phyloP scores from a whole-genome alignment of 2,113 vertebrate genomes.

The Lasiurus borealis region DNA sequence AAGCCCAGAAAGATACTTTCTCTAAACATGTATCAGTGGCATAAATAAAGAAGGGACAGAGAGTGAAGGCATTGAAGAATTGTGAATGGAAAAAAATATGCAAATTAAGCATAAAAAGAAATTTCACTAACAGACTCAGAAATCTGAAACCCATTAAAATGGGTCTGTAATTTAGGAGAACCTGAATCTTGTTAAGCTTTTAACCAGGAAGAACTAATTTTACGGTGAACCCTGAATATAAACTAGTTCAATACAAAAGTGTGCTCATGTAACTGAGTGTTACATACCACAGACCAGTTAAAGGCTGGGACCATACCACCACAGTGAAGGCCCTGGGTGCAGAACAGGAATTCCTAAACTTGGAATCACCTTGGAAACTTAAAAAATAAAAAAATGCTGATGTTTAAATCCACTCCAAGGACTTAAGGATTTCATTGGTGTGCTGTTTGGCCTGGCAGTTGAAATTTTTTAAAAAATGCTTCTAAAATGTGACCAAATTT shows the following conservation, averaged over 20 bases:
- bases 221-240: constrained; percentile 28
- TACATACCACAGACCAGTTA: not conserved
- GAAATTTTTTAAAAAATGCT: not conserved
- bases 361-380: not conserved
- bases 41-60: constrained; percentile 2
- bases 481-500: not conserved
- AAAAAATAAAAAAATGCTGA: not conserved
- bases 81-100: not conserved
- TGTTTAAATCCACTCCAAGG: not conserved
- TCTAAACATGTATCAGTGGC: not conserved
- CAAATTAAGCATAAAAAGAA: not conserved
- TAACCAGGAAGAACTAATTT: not conserved
- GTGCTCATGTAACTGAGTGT: not conserved
- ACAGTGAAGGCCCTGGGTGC: not conserved
- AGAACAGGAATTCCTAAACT: not conserved
- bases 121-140: constrained; percentile 23
- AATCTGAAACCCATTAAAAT: constrained; percentile 16
- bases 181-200: constrained; percentile 8
- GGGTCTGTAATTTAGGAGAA: constrained; percentile 9
- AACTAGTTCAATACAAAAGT: not conserved
- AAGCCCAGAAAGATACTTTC: constrained; percentile 6
- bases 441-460: not conserved
- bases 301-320: not conserved
- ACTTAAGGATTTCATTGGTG: not conserved
- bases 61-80: not conserved